A percentile compares a stretch with the other conserved stretches of the same genome.
These are phyloP conservation scores for Phalacrocorax aristotelis DNA, from an alignment of 2,113 vertebrate species.

Conservation along the genomic window DNA sequence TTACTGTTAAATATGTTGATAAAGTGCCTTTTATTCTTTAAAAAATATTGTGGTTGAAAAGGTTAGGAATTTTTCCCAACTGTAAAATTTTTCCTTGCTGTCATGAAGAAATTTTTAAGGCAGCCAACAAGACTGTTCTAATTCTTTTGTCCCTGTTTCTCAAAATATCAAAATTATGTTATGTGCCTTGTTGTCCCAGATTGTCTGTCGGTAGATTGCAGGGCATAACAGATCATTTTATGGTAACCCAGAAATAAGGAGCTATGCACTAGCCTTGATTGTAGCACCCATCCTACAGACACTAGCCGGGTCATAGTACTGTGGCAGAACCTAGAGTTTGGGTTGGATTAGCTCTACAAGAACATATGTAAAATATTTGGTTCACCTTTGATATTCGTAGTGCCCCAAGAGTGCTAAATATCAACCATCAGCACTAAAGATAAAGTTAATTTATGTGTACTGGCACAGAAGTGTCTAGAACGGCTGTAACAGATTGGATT, in stretches of 20 bases:
- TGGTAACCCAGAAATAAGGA: slow-evolving; percentile 41
- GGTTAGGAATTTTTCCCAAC: neutral
- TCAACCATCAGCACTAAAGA: neutral
- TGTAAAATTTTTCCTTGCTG: neutral
- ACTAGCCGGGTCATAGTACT: neutral
- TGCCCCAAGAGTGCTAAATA: neutral
- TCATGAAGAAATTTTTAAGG: neutral
- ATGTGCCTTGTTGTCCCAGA: slow-evolving; percentile 22
- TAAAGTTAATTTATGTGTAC: neutral
- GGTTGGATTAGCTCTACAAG: neutral
- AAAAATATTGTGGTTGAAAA: neutral
- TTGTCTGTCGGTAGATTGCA: neutral
- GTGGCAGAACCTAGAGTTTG: neutral
- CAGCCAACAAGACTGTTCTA: slow-evolving; percentile 56
- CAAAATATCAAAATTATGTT: slow-evolving; percentile 61
- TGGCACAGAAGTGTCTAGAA: neutral
- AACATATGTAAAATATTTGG: neutral
- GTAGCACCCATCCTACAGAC: neutral
- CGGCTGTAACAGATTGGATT: neutral
- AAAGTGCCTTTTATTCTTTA: neutral
- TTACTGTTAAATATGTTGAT: neutral
- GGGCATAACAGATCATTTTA: neutral
- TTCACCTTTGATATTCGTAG: neutral
- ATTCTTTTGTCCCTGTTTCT: slow-evolving; percentile 72
- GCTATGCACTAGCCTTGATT: neutral